A percentile compares a stretch with the other conserved stretches of the same genome.
Conservation (phyloP, 1,140 invertebrate genomes). For the Pemphigus obesinymphae region DNA sequence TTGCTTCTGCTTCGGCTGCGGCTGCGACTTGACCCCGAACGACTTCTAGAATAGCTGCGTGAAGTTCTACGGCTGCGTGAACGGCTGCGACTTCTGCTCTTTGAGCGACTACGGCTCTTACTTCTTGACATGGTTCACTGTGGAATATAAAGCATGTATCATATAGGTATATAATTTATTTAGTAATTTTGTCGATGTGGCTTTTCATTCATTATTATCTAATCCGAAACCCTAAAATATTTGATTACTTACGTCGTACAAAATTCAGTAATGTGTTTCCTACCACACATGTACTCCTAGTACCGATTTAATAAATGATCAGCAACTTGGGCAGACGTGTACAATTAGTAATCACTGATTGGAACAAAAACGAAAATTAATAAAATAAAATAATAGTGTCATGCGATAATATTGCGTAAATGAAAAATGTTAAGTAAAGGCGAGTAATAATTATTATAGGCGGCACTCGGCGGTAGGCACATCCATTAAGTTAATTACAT, state of each 20-base stretch:
- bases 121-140: slow-evolving; percentile 40
- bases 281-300: slow-evolving; percentile 23
- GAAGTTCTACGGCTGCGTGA: slow-evolving; percentile 26
- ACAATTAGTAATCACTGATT: neutral
- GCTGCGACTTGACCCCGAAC: slow-evolving; percentile 32
- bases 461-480: too few relatives aligned
- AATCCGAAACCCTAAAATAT: neutral
- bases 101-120: slow-evolving; percentile 38
- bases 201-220: neutral
- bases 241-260: neutral
- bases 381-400: neutral
- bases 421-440: too few relatives aligned
- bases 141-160: neutral
- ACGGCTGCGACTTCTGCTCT: slow-evolving; percentile 41
- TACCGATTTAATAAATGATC: too few relatives aligned
- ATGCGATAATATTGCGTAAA: too few relatives aligned
- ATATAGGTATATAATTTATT: neutral
- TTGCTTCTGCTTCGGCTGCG: slow-evolving; percentile 36
- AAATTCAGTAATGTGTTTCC: slow-evolving; percentile 8
- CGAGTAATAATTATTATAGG: too few relatives aligned
- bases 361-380: neutral
- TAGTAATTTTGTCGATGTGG: neutral
- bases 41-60: slow-evolving; percentile 40
- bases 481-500: neutral
- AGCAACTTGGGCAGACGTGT: neutral